Evolutionary conservation across 2,888 invertebrate genomes (phyloP).

Genomic region (Ametastegia equiseti): DNA sequence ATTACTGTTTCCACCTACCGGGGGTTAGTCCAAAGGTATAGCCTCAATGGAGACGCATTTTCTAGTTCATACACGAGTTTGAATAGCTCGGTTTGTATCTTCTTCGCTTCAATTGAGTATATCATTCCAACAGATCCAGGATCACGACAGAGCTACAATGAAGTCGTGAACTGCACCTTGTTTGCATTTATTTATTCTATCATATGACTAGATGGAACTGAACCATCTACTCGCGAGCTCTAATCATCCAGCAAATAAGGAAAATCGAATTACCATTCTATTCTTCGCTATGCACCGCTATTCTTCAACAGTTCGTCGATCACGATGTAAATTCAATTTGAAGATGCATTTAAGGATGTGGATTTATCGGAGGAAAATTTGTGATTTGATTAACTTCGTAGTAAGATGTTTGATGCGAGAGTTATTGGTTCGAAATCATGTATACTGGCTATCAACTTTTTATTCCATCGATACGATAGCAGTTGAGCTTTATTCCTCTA

Average conservation of each 20-base stretch:
- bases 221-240: background rate
- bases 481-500: background rate
- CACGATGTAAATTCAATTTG: background rate
- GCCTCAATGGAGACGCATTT: slow-evolving; percentile 19
- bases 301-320: too few species aligned
- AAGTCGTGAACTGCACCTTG: background rate
- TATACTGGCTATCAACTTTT: background rate
- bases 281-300: background rate
- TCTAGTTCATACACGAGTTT: background rate
- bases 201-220: background rate
- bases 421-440: background rate
- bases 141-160: background rate
- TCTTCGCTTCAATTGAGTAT: background rate
- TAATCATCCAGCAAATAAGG: background rate
- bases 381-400: background rate
- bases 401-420: background rate
- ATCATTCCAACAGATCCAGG: background rate
- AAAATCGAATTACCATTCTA: background rate
- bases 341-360: background rate
- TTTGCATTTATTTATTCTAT: background rate
- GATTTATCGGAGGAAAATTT: too few species aligned
- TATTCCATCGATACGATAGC: background rate
- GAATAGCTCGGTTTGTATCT: background rate
- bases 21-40: slow-evolving; percentile 23
- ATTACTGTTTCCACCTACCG: slow-evolving; percentile 58